Conservation (phyloP, 2,888 invertebrate genomes). For the Ornithoptera priamus region DNA sequence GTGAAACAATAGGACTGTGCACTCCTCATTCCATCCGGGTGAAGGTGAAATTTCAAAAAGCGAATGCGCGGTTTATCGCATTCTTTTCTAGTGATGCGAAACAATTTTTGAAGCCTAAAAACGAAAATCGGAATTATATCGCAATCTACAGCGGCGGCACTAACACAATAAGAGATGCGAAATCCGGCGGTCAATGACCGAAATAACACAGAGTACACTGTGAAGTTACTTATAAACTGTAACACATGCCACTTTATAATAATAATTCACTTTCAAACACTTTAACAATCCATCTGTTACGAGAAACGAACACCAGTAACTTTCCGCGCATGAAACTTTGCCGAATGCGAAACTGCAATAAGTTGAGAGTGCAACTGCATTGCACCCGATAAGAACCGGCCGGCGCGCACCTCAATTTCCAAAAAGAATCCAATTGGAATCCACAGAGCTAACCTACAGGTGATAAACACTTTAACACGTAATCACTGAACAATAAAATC, state of each 20-base stretch:
- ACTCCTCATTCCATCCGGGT: constrained; percentile 79
- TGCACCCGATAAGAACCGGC: constrained; percentile 80
- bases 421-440: constrained; percentile 74
- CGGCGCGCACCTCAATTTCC: constrained; percentile 76
- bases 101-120: constrained; percentile 63
- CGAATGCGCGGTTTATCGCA: constrained; percentile 72
- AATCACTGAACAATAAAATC: constrained; percentile 61
- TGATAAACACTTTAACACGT: constrained; percentile 65
- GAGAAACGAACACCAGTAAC: constrained; percentile 68
- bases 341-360: constrained; percentile 79
- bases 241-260: constrained; percentile 66
- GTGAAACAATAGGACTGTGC: constrained; percentile 77
- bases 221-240: constrained; percentile 66
- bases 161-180: constrained; percentile 70
- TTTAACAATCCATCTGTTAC: constrained; percentile 56
- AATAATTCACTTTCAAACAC: constrained; percentile 68
- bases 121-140: constrained; percentile 64
- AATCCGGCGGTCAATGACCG: constrained; percentile 80
- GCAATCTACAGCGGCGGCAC: constrained; percentile 57
- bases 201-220: constrained; percentile 76
- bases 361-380: constrained; percentile 80
- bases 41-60: constrained; percentile 74
- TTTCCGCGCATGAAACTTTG: constrained; percentile 76
- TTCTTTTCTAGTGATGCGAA: constrained; percentile 72
- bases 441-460: constrained; percentile 52